phyloP scores from a whole-genome alignment of 2,113 vertebrate genomes.

The Brachypodius melanocephalos region DNA sequence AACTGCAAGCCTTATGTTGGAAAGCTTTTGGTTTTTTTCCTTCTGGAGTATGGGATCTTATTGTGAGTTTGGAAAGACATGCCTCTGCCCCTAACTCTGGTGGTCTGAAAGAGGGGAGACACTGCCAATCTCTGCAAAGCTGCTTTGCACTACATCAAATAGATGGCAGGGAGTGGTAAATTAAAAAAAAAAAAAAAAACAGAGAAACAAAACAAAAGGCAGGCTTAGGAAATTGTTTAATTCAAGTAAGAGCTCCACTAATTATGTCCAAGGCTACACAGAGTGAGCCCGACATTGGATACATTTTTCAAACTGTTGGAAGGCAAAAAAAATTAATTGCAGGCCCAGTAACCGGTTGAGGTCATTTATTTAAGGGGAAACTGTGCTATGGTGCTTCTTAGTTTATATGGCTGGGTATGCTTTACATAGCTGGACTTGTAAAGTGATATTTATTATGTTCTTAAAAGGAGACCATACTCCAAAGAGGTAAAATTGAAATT shows the following conservation, averaged over 20 bases:
- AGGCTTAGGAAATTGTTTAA: neutral
- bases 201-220: neutral
- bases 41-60: neutral
- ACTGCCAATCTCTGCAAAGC: neutral
- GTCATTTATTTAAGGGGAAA: conserved; percentile 55
- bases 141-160: neutral
- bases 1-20: neutral
- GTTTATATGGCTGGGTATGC: neutral
- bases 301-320: conserved; percentile 6
- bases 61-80: neutral
- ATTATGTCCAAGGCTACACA: neutral
- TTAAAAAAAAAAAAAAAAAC: neutral
- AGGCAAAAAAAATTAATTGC: conserved; percentile 22
- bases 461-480: neutral
- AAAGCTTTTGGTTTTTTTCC: neutral
- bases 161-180: neutral
- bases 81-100: neutral
- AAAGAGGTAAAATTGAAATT: conserved; percentile 6
- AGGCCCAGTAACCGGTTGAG: conserved; percentile 8
- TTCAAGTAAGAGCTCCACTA: neutral
- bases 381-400: neutral
- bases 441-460: neutral
- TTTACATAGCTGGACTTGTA: conserved; percentile 27
- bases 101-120: neutral
- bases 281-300: neutral